Conservation (phyloP, 2,888 invertebrate species). For the Drosophila mettleri region DNA sequence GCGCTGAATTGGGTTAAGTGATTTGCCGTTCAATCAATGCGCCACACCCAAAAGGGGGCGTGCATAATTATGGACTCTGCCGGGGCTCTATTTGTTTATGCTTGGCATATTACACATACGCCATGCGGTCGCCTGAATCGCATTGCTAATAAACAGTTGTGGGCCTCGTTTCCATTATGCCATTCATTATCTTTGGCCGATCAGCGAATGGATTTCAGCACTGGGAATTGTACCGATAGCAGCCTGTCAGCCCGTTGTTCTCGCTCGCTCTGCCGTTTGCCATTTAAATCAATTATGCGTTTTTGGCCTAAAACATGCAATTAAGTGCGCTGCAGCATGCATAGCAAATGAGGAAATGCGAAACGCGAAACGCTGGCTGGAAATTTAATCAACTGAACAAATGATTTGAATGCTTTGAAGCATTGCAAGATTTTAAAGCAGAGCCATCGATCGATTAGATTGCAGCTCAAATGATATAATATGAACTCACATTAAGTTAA, state of each 20-base stretch:
- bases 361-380: constrained; percentile 25
- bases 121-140: constrained; percentile 33
- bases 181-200: constrained; percentile 66
- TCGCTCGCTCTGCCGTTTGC: constrained; percentile 17
- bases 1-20: constrained; percentile 75
- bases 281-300: constrained; percentile 73
- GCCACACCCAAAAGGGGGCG: constrained; percentile 22
- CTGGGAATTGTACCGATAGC: constrained; percentile 41
- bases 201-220: constrained; percentile 43
- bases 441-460: background rate
- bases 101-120: constrained; percentile 55
- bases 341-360: constrained; percentile 9
- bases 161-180: constrained; percentile 45
- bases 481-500: too few relatives aligned
- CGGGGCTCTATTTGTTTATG: constrained; percentile 53
- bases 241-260: constrained; percentile 21
- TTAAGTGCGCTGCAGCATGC: constrained; percentile 25
- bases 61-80: constrained; percentile 60
- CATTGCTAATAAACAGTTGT: constrained; percentile 64
- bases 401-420: constrained; percentile 29
- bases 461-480: background rate
- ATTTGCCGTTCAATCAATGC: constrained; percentile 73
- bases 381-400: constrained; percentile 41
- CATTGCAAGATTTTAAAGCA: constrained; percentile 17
- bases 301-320: constrained; percentile 46